phyloP scores from a whole-genome alignment of 2,113 vertebrate genomes.

The Epinephelus lanceolatus region DNA sequence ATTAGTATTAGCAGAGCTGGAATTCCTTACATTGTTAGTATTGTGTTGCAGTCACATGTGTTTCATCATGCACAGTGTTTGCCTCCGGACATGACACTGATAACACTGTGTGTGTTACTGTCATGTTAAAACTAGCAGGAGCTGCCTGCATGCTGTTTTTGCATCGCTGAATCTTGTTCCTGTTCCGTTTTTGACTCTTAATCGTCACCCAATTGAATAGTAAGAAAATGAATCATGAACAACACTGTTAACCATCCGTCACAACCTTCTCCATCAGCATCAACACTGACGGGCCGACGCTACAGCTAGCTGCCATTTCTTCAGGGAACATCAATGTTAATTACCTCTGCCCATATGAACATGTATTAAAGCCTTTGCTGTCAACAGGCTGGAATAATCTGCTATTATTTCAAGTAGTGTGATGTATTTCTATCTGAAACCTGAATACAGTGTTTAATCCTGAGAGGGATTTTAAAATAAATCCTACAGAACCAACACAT shows the following conservation, averaged over 20 bases:
- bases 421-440: not conserved
- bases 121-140: not conserved
- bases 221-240: not conserved
- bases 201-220: rapidly evolving
- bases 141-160: not conserved
- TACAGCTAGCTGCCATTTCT: not conserved
- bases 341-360: not conserved
- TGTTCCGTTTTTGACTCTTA: not conserved
- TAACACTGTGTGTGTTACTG: not conserved
- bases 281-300: not conserved
- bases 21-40: not conserved
- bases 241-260: not conserved
- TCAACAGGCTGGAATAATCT: slow-evolving; percentile 23
- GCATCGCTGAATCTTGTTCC: not conserved
- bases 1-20: slow-evolving; percentile 11
- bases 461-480: too few species aligned
- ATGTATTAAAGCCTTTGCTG: not conserved
- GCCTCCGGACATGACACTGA: not conserved
- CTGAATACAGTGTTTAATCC: too few species aligned
- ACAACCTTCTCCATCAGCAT: not conserved
- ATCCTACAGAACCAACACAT: not conserved
- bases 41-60: not conserved
- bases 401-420: not conserved
- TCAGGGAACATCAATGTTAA: slow-evolving; percentile 20
- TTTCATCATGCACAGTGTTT: not conserved